phyloP scores from a whole-genome alignment of 2,888 invertebrate species.

The Platypus cylindrus region DNA sequence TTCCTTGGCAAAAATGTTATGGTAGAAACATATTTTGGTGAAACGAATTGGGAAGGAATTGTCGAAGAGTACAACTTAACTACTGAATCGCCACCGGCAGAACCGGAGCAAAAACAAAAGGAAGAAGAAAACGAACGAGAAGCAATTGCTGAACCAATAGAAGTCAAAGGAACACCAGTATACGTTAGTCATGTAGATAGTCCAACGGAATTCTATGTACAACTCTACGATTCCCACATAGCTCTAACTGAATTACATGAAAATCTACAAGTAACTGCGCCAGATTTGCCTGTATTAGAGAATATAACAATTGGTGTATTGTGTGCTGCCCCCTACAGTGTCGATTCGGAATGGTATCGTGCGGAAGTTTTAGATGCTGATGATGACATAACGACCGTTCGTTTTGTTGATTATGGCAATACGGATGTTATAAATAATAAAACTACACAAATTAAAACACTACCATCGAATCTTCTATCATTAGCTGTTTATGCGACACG shows the following conservation, averaged over 20 bases:
- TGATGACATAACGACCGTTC: slow-evolving; percentile 59
- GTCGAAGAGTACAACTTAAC: slow-evolving; percentile 9
- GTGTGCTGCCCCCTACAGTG: slow-evolving; percentile 68
- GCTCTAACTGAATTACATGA: slow-evolving; percentile 49
- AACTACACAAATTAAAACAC: slow-evolving; percentile 45
- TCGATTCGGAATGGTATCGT: slow-evolving; percentile 78
- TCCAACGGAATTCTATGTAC: slow-evolving; percentile 65
- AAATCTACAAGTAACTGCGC: slow-evolving; percentile 47
- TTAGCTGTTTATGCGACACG: slow-evolving; percentile 46
- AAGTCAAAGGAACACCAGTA: slow-evolving; percentile 28
- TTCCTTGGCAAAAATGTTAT: slow-evolving; percentile 40
- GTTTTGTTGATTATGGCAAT: slow-evolving; percentile 69
- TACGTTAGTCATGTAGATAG: slow-evolving; percentile 61
- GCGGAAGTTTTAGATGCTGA: slow-evolving; percentile 62
- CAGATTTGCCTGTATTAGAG: slow-evolving; percentile 40
- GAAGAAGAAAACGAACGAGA: slow-evolving; percentile 1
- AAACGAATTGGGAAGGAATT: slow-evolving; percentile 39
- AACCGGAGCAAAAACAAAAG: background rate
- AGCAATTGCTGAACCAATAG: background rate
- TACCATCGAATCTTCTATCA: slow-evolving; percentile 46
- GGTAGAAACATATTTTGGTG: slow-evolving; percentile 39
- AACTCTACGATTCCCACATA: slow-evolving; percentile 44
- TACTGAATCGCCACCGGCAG: slow-evolving; percentile 2
- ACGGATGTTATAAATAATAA: slow-evolving; percentile 59
- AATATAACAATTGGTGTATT: slow-evolving; percentile 47